These are phyloP conservation scores for Temnothorax nylanderi DNA, from an alignment of 1,140 invertebrate species.

Conservation along the genomic window DNA sequence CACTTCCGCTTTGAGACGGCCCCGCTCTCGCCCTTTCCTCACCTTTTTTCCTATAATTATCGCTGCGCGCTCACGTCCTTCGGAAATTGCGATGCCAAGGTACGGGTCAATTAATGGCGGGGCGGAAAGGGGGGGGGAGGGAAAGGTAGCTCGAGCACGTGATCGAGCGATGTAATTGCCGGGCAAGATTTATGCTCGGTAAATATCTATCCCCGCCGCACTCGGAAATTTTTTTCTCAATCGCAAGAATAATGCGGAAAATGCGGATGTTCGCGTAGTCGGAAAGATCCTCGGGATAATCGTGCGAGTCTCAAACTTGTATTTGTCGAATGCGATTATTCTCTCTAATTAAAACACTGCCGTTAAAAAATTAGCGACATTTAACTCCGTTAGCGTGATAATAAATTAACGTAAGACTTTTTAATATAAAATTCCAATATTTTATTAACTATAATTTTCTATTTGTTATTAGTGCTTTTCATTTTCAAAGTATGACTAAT, in stretches of 20 bases:
- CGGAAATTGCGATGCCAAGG: slow-evolving; percentile 58
- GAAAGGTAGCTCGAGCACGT: slow-evolving; percentile 20
- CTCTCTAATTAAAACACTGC: background rate
- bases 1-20: slow-evolving; percentile 60
- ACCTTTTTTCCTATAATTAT: slow-evolving; percentile 35
- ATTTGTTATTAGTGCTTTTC: background rate
- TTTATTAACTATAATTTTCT: background rate
- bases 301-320: background rate
- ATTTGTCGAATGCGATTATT: slow-evolving; percentile 7
- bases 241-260: background rate
- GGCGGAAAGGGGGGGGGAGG: background rate
- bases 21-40: slow-evolving; percentile 45
- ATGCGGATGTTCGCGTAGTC: background rate
- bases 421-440: background rate
- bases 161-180: slow-evolving; percentile 30
- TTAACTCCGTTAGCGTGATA: background rate
- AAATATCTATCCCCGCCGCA: background rate
- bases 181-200: slow-evolving; percentile 31
- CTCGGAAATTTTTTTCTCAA: background rate
- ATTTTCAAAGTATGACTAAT: background rate
- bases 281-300: background rate
- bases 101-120: slow-evolving; percentile 55
- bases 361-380: background rate
- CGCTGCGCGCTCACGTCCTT: slow-evolving; percentile 27
- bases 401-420: background rate